Evolutionary conservation across 1,140 invertebrate species (phyloP), one percentile per base, ranked within the genome.

Genomic region (Drosophila eugracilis): DNA sequence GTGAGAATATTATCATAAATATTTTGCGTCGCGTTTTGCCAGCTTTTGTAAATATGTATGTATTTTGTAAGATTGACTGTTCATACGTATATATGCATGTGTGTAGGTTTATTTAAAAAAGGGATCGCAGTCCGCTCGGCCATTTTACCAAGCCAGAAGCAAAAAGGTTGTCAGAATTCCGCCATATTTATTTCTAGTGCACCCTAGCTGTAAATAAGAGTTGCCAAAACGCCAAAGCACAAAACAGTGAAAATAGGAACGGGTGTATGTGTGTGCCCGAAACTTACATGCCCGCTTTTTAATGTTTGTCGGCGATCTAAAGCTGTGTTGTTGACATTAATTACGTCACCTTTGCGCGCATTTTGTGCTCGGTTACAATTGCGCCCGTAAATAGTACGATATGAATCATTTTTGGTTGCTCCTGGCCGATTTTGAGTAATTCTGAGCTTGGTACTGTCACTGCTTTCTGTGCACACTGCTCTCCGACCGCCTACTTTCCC

Each of bases 291-390:
- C 39, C 59, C 69, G 63, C 50, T 70, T 75, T 48, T 66, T 58
- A 58, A 70, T 76, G 55, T 70, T 67, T 49, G 72, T 73, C 59
- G 39, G 34, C 47, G 76, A 72, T 85, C 50, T 41, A 71, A 45
- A 65, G 73, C 74, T 72, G 52, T 85, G 66, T 88, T 86, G 75
- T 80, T 86, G 41, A 63, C 80, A 75, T 65, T 81, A 75, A 86
- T 86, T 86, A 86, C 83, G 83, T 86, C 83, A 86, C 81, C 83
- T 75, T 48, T 53, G 62, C 77, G 81, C 76, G 81, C 70, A 75
- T 66, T 88, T 65, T 86, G 74, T 41, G 28, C 55, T 54, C 80
- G 85, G 77, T 79, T 85, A 62, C 58, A 45, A 54, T 58, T 53
- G 28, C 70, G 60, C 55, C 60, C 48, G 63, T 57, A 65, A 89